phyloP scores from a whole-genome alignment of 2,888 invertebrate species.

The Bibio marci region DNA sequence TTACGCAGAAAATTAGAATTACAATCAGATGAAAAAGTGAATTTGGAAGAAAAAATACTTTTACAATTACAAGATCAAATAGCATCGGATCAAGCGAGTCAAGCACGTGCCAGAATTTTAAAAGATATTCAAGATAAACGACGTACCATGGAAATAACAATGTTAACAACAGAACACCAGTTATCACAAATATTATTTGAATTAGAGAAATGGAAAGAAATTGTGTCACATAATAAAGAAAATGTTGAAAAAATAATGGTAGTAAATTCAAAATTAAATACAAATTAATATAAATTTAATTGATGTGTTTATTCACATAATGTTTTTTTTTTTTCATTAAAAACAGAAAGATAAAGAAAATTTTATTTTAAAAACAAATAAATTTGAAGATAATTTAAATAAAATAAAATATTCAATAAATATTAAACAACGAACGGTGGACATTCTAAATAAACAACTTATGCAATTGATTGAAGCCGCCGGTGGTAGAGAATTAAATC shows the following conservation, averaged over 20 bases:
- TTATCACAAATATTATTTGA: slow-evolving; percentile 30
- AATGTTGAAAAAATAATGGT: slow-evolving; percentile 15
- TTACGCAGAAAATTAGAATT: slow-evolving; percentile 32
- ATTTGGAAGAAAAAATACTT: slow-evolving; percentile 47
- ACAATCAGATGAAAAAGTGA: slow-evolving; percentile 33
- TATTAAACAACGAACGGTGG: slow-evolving; percentile 33
- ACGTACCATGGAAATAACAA: slow-evolving; percentile 24
- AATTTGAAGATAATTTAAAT: slow-evolving; percentile 29
- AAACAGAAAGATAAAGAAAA: slow-evolving; percentile 21
- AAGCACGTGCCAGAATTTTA: slow-evolving; percentile 30
- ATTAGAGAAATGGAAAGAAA: slow-evolving; percentile 24
- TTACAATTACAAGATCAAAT: slow-evolving; percentile 46
- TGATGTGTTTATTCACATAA: slow-evolving; percentile 15
- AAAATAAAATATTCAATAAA: slow-evolving; percentile 28
- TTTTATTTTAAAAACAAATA: slow-evolving; percentile 29
- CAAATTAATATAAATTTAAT: not conserved
- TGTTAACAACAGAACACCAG: slow-evolving; percentile 36
- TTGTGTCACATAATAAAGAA: slow-evolving; percentile 15
- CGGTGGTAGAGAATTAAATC: slow-evolving; percentile 25
- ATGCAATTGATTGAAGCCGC: slow-evolving; percentile 31
- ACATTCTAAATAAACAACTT: slow-evolving; percentile 33
- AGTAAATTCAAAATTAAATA: not conserved
- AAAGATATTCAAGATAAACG: slow-evolving; percentile 30
- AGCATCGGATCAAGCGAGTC: slow-evolving; percentile 48
- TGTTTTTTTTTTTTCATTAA: slow-evolving; percentile 24